phyloP scores from a whole-genome alignment of 2,113 vertebrate species.

The Capreolus pygargus region DNA sequence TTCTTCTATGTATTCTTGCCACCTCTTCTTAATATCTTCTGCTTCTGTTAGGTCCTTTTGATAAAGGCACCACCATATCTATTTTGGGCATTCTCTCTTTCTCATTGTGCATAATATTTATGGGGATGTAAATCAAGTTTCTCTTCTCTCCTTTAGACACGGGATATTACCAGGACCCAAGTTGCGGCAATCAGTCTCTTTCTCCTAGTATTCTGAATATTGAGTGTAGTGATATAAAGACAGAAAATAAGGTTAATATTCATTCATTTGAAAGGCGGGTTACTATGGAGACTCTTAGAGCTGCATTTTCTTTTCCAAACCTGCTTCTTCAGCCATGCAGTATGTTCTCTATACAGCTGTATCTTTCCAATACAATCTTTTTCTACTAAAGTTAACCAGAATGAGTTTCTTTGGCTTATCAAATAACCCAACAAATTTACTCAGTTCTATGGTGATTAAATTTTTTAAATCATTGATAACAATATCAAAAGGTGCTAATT shows the following conservation, averaged over 20 bases:
- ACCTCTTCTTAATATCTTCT: background rate
- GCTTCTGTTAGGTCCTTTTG: background rate
- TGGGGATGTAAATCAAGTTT: background rate
- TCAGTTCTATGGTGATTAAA: background rate
- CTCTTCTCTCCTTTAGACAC: background rate
- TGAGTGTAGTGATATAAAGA: background rate
- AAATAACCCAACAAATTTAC: slow-evolving; percentile 19
- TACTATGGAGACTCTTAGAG: background rate
- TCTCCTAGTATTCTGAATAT: background rate
- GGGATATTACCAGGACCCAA: background rate
- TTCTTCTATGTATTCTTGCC: background rate
- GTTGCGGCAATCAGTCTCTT: background rate
- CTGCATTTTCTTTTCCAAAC: background rate
- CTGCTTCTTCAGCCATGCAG: background rate
- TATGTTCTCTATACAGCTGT: background rate
- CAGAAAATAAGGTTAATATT: background rate
- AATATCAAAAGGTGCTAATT: slow-evolving; percentile 55
- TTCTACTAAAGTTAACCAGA: background rate
- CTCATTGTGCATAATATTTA: background rate
- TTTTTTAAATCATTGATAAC: slow-evolving; percentile 33
- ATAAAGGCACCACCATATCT: background rate
- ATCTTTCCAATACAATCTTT: background rate
- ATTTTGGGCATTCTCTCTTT: background rate
- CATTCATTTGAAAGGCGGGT: background rate
- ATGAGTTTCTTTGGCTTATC: background rate